These are phyloP conservation scores for Hydrocynus forskahlii DNA, from an alignment of 2,797 vertebrate genomes.

Conservation along the genomic window DNA sequence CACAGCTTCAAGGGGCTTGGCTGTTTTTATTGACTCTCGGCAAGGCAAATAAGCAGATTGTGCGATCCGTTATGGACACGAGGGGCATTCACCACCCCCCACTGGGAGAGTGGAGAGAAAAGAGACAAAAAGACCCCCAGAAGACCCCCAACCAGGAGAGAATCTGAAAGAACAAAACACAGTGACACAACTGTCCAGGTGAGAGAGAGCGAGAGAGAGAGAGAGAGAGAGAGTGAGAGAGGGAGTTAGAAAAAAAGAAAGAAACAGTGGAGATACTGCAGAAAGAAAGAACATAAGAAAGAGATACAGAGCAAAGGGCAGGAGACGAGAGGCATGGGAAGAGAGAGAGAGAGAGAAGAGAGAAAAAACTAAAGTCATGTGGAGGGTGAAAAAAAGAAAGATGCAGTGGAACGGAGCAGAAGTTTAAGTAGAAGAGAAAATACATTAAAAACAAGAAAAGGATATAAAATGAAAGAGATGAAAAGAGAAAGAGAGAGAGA, in stretches of 20 bases:
- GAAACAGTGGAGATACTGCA: too few species aligned
- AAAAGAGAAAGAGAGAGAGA: conserved; percentile 12
- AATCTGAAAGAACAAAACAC: conserved; percentile 86
- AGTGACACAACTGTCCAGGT: conserved; percentile 81
- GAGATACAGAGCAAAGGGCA: too few species aligned
- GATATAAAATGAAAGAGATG: neutral
- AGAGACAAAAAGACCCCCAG: conserved; percentile 85
- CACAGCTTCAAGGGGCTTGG: conserved; percentile 72
- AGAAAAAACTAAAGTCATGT: neutral
- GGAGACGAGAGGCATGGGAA: too few species aligned
- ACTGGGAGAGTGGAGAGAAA: conserved; percentile 79
- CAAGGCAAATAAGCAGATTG: conserved; percentile 89
- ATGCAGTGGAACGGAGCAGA: too few species aligned
- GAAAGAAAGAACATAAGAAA: conserved; percentile 1
- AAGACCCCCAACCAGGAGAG: conserved; percentile 87
- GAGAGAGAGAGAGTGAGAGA: conserved; percentile 20
- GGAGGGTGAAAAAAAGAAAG: too few species aligned
- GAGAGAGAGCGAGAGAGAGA: conserved; percentile 36
- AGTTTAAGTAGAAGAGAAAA: neutral
- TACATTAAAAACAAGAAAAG: neutral
- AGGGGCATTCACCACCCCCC: conserved; percentile 69
- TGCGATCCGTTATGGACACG: conserved; percentile 87
- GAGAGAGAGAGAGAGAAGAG: neutral
- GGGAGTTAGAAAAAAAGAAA: conserved; percentile 23
- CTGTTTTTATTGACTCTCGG: conserved; percentile 89